Base-by-base conservation (phyloP, 1,140 invertebrate genomes). In the Trichoplusia ni region DNA sequence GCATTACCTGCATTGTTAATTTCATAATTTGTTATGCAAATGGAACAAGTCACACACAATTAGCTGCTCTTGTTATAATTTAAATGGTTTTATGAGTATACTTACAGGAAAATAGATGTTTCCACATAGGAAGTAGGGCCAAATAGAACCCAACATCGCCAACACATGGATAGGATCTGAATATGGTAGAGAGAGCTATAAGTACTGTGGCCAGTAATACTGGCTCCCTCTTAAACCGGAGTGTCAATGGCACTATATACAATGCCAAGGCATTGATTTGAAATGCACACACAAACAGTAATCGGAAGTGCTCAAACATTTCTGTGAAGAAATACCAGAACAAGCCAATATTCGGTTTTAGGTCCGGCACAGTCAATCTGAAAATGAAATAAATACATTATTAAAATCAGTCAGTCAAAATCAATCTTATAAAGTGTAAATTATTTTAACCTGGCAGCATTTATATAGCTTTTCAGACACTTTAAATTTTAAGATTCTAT, bases 271-370 rank as follows among this genome's bases (percentile, higher is more conserved):
- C 96, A 91, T 99, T 99, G 54, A 99, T 95, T 92, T 99, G 98
- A 84, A 99, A 99, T 64, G 97, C 96, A 78, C 95, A 98, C 1
- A 99, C 94, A 91, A 99, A 99, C 67, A 99, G 94, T 59, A 95
- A 92, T 47, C 97, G 93, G 79, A 99, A 99, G 89, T 99, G 98
- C 77, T 99, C 98, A 93, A 99, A 99, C 97, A 99, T 99, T 92
- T 99, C 98, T 0, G 98, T 99, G 81, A 99, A 99, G 86, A 99
- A 99, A 85, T 99, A 99, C 99, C 99, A 99, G 86, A 99, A 99
- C 0, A 99, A 90, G 2, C 99, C 99, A 77, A 99, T 97, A 82
- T 99, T 99, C 16, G 99, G 99, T 69, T 97, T 96, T 40, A 99
- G 91, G 91, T 99, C 98, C 16, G 97, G 96, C 14, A 99, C 97